Evolutionary conservation across 2,888 invertebrate genomes (phyloP).

Genomic region (Branchellion lobata): DNA sequence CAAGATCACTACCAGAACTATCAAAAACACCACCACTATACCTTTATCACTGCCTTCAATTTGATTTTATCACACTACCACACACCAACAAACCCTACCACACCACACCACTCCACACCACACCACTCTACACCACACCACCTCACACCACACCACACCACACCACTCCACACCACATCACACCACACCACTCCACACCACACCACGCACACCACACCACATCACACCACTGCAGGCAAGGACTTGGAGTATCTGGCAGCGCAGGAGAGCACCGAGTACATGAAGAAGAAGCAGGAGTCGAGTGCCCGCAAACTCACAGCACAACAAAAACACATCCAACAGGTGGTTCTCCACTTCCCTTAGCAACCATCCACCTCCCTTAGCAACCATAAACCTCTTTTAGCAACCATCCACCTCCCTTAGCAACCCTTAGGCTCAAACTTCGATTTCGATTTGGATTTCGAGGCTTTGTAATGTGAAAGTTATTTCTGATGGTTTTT

Average conservation of each 20-base stretch:
- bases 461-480: no score
- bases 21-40: no score
- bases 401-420: not conserved
- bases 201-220: not conserved
- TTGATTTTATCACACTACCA: no score
- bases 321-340: slow-evolving; percentile 91
- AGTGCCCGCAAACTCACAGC: slow-evolving; percentile 88
- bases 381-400: not conserved
- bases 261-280: slow-evolving; percentile 70
- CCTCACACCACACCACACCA: no score
- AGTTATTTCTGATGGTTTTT: no score
- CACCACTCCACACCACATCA: no score
- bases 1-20: slow-evolving; percentile 82
- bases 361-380: no score
- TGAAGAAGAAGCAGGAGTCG: slow-evolving; percentile 87
- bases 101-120: no score
- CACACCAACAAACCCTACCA: no score
- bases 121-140: no score
- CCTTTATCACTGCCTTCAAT: no score
- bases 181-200: not conserved
- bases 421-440: slow-evolving; percentile 4
- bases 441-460: not conserved
- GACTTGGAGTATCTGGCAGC: not conserved
- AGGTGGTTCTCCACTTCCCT: slow-evolving; percentile 62
- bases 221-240: not conserved